Evolutionary conservation across 2,113 vertebrate genomes (phyloP).

Genomic region (Bostrychus sinensis): DNA sequence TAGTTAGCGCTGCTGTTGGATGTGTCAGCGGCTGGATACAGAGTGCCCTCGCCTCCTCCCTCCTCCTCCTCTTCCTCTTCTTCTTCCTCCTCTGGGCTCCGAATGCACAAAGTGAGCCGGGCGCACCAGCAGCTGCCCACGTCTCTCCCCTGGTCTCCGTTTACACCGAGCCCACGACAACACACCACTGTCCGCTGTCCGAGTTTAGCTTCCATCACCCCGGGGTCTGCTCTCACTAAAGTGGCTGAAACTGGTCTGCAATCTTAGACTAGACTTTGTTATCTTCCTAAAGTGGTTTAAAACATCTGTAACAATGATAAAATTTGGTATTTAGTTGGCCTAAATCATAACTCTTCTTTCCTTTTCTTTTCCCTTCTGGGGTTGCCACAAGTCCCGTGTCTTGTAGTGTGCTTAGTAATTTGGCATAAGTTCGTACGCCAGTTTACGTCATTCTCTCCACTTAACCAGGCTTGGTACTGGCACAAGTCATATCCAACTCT

Average conservation of each 20-base stretch:
- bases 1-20: slow-evolving; percentile 34
- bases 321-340: no score
- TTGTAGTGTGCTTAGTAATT: no score
- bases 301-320: no score
- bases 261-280: no score
- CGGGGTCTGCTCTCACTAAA: background rate
- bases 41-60: slow-evolving; percentile 2
- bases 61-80: background rate
- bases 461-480: no score
- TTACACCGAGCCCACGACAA: slow-evolving; percentile 35
- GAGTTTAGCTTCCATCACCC: background rate
- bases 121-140: slow-evolving; percentile 63
- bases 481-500: no score
- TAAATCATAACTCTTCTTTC: no score
- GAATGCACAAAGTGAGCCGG: slow-evolving; percentile 49
- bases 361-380: no score
- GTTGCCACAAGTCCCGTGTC: no score
- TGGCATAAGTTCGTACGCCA: no score
- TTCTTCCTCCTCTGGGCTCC: slow-evolving; percentile 37
- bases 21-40: slow-evolving; percentile 44
- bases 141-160: slow-evolving; percentile 45
- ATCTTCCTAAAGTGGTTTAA: no score
- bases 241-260: background rate
- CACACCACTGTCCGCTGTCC: background rate
- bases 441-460: no score